phyloP scores from a whole-genome alignment of 2,797 vertebrate genomes.

The Peromyscus nudipes region DNA sequence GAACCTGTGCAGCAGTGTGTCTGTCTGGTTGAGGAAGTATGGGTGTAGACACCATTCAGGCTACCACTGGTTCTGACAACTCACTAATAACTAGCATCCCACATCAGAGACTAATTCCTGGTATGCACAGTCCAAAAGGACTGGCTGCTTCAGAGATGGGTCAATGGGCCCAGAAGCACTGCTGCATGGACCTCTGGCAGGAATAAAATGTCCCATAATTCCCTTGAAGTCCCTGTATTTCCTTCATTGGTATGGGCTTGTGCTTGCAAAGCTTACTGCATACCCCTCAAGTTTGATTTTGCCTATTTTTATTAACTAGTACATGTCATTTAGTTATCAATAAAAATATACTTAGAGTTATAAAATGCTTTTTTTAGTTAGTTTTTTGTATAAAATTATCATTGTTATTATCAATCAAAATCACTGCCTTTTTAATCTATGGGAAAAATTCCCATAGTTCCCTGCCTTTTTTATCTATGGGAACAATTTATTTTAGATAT shows the following conservation, averaged over 20 bases:
- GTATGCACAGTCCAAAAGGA: background rate
- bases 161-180: rapidly evolving
- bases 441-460: background rate
- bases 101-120: background rate
- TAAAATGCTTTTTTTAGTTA: background rate
- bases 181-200: too few relatives aligned
- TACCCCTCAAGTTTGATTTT: background rate
- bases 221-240: background rate
- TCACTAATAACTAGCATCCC: background rate
- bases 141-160: background rate
- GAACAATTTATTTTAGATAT: background rate
- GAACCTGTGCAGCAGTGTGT: background rate
- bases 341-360: background rate
- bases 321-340: background rate
- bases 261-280: background rate
- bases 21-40: background rate
- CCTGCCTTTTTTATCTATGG: background rate
- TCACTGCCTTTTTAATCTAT: background rate
- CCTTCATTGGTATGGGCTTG: rapidly evolving
- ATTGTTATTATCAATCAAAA: background rate
- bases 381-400: background rate
- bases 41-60: background rate
- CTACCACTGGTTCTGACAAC: background rate
- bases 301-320: too few relatives aligned
- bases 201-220: rapidly evolving